Percentiles rank a stretch among this genome's conserved stretches.
phyloP scores from a whole-genome alignment of 1,140 invertebrate genomes.

The Chrysoperla carnea region DNA sequence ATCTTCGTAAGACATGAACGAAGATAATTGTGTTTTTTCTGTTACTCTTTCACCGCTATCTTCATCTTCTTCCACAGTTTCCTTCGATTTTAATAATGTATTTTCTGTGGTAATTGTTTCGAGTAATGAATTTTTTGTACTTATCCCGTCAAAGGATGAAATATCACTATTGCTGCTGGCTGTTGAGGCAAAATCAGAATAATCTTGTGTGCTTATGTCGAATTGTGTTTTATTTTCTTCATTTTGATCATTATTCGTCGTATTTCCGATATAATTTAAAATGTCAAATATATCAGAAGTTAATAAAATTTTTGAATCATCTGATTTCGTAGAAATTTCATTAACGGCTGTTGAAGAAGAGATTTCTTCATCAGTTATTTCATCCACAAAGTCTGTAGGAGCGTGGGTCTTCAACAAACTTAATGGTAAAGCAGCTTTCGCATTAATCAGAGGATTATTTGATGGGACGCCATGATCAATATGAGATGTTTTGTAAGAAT shows the following conservation, averaged over 20 bases:
- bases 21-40: slow-evolving; percentile 6
- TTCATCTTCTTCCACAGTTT: slow-evolving; percentile 13
- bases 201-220: no score
- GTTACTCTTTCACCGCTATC: slow-evolving; percentile 16
- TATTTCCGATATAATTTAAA: no score
- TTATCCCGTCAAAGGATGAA: no score
- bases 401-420: slow-evolving; percentile 9
- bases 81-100: slow-evolving; percentile 8
- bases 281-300: no score
- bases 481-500: no score
- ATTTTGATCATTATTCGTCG: no score
- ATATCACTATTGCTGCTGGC: no score
- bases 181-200: no score
- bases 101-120: background rate
- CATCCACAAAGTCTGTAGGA: slow-evolving; percentile 9
- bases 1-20: slow-evolving; percentile 12
- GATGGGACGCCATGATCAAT: no score
- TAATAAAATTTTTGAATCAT: no score
- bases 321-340: background rate
- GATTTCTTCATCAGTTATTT: background rate
- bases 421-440: slow-evolving; percentile 10
- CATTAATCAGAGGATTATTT: slow-evolving; percentile 4
- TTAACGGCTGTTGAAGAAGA: background rate
- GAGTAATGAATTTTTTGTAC: background rate
- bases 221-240: no score